phyloP scores from a whole-genome alignment of 2,797 vertebrate genomes.

The Mallotus villosus region DNA sequence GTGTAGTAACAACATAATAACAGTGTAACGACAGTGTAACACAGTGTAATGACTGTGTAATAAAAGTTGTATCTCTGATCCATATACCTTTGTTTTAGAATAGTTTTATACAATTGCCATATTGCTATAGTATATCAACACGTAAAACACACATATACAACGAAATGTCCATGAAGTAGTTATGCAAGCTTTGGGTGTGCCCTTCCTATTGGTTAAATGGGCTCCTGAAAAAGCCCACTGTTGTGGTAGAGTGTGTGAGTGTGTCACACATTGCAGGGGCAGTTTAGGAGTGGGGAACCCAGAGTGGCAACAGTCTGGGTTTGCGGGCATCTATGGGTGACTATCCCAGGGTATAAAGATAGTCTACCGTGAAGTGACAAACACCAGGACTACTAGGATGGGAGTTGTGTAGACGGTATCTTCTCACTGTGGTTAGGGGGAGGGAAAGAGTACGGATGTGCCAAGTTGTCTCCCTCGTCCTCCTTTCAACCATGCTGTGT shows the following conservation, averaged over 20 bases:
- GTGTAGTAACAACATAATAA: no score
- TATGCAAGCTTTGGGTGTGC: slow-evolving; percentile 30
- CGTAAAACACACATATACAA: background rate
- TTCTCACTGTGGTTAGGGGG: slow-evolving; percentile 25
- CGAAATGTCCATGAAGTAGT: slow-evolving; percentile 25
- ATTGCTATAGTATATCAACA: no score
- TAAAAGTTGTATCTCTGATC: no score
- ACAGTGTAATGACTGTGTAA: no score
- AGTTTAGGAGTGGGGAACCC: slow-evolving; percentile 35
- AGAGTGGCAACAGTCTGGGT: slow-evolving; percentile 3
- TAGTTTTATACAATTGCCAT: background rate
- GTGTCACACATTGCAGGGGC: slow-evolving; percentile 22
- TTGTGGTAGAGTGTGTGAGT: slow-evolving; percentile 5
- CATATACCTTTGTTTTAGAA: no score
- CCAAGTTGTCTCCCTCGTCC: background rate
- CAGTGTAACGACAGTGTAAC: no score
- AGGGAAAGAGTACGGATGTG: slow-evolving; percentile 6
- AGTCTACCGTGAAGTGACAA: slow-evolving; percentile 20
- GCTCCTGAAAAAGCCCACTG: background rate
- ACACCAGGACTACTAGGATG: slow-evolving; percentile 14
- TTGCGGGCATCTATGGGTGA: slow-evolving; percentile 45
- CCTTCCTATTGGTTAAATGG: slow-evolving; percentile 6
- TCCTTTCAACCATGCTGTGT: slow-evolving; percentile 6
- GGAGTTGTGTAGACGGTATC: slow-evolving; percentile 12
- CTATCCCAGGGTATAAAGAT: slow-evolving; percentile 30